Evolutionary conservation across 2,888 invertebrate genomes (phyloP).

Genomic region (Dicyrtoma fusca): DNA sequence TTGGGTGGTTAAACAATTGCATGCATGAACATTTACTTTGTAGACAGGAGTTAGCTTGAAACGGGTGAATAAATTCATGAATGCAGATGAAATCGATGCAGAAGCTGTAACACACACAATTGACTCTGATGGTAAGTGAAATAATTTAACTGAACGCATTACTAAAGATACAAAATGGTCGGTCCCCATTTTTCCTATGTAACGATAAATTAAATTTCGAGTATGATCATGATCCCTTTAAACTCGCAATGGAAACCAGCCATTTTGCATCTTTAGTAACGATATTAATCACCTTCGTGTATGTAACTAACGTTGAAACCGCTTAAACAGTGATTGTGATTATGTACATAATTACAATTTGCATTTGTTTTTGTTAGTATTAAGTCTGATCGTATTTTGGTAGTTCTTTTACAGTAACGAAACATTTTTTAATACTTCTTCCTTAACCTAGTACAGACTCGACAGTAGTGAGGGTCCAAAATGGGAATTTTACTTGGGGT

Average conservation of each 20-base stretch:
- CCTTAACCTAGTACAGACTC: too few relatives aligned
- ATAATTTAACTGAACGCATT: constrained; percentile 61
- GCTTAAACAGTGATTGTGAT: too few relatives aligned
- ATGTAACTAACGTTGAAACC: too few relatives aligned
- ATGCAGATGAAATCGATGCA: constrained; percentile 64
- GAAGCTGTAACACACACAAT: constrained; percentile 58
- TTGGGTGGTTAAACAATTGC: constrained; percentile 69
- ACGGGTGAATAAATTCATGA: constrained; percentile 65
- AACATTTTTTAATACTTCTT: neutral
- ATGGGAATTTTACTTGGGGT: constrained; percentile 89
- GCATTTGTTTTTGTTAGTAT: too few relatives aligned
- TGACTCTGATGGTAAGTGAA: constrained; percentile 70
- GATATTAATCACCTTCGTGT: neutral
- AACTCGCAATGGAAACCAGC: too few relatives aligned
- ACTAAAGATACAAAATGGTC: too few relatives aligned
- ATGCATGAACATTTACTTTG: too few relatives aligned
- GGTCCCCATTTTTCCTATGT: too few relatives aligned
- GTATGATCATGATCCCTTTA: too few relatives aligned
- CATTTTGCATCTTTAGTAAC: neutral
- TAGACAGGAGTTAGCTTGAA: constrained; percentile 66
- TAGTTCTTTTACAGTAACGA: neutral
- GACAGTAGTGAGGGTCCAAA: constrained; percentile 77
- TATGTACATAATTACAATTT: too few relatives aligned
- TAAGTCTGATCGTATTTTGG: too few relatives aligned
- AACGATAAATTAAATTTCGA: too few relatives aligned